phyloP scores from a whole-genome alignment of 2,113 vertebrate species.

The Gymnarchus niloticus region DNA sequence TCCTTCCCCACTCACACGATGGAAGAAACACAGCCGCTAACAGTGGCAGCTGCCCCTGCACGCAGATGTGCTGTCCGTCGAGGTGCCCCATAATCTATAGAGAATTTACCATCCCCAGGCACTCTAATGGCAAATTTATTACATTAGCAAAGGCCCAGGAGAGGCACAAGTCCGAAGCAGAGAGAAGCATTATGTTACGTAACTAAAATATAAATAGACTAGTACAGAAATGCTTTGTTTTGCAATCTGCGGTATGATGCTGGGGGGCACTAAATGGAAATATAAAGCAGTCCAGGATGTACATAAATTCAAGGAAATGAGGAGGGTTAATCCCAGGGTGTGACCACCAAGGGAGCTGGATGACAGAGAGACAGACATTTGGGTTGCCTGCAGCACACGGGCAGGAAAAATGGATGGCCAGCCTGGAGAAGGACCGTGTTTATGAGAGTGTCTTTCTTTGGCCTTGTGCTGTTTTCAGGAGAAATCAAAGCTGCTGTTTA shows the following conservation, averaged over 20 bases:
- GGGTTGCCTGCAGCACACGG: not conserved
- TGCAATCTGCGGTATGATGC: not conserved
- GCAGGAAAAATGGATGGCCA: not conserved
- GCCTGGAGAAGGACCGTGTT: not conserved
- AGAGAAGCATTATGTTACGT: constrained; percentile 6
- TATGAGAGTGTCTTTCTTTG: not conserved
- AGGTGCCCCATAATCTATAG: not conserved
- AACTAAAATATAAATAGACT: not conserved
- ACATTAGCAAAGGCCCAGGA: not conserved
- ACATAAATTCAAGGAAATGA: not conserved
- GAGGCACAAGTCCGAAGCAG: not conserved
- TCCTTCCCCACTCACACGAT: not conserved
- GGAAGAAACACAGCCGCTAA: not conserved
- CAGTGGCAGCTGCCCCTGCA: not conserved
- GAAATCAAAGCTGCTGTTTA: not conserved
- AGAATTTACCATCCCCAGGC: not conserved
- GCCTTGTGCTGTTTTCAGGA: not conserved
- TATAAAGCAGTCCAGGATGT: not conserved
- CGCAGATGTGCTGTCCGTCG: not conserved
- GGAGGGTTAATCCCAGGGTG: not conserved
- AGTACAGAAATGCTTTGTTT: not conserved
- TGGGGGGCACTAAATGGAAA: not conserved
- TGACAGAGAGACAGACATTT: not conserved
- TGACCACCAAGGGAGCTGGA: not conserved
- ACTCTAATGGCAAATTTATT: not conserved